Evolutionary conservation across 37 sponge, comb jelly and placozoan genomes (phyloP).

Genomic region (Aplysina aerophoba): DNA sequence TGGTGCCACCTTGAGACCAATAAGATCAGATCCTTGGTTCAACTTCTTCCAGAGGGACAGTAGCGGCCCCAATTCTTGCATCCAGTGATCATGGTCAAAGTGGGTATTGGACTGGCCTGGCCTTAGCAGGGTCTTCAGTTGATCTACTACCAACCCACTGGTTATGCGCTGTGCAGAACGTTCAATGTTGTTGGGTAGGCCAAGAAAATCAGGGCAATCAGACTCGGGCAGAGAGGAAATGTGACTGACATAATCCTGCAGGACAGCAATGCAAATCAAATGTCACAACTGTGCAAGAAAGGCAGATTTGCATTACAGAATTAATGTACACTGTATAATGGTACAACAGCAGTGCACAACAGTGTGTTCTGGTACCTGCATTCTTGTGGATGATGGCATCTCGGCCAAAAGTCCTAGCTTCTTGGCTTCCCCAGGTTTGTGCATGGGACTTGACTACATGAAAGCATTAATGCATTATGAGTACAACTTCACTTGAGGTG

Average conservation of each 20-base stretch:
- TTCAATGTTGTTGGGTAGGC: slow-evolving; percentile 93
- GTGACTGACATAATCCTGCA: slow-evolving; percentile 77
- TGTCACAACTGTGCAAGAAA: no score
- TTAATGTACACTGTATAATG: no score
- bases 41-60: slow-evolving; percentile 95
- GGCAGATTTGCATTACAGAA: no score
- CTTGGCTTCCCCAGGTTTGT: neutral
- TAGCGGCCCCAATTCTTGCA: slow-evolving; percentile 74
- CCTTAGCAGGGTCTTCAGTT: slow-evolving; percentile 84
- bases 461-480: neutral
- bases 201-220: slow-evolving; percentile 85
- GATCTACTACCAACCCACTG: slow-evolving; percentile 74
- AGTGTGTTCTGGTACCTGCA: neutral
- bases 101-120: slow-evolving; percentile 50
- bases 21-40: slow-evolving; percentile 89
- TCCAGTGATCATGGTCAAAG: slow-evolving; percentile 90
- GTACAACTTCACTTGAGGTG: neutral
- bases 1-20: slow-evolving; percentile 53
- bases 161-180: slow-evolving; percentile 70
- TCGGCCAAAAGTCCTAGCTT: slow-evolving; percentile 17
- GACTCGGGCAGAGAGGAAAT: slow-evolving; percentile 83
- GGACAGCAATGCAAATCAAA: neutral
- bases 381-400: slow-evolving; percentile 18
- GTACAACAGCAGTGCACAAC: no score
- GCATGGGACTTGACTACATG: slow-evolving; percentile 9